These are phyloP conservation scores for Atta cephalotes DNA, from an alignment of 1,140 invertebrate genomes.

Conservation along the genomic window DNA sequence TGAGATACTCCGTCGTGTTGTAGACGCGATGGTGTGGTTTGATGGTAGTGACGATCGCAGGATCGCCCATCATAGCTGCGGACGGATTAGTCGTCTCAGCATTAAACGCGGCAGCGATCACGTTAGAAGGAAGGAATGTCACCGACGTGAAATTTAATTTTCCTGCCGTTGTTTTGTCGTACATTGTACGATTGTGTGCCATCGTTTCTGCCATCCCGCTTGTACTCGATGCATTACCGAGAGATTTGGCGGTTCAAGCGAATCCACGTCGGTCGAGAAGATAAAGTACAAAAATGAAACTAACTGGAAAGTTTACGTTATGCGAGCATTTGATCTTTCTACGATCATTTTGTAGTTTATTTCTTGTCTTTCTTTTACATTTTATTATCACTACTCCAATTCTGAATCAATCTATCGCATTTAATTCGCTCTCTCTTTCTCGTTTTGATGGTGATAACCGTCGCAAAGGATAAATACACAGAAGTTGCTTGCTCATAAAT, in stretches of 20 bases:
- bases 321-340: background rate
- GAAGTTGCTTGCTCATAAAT: background rate
- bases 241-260: background rate
- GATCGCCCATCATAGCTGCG: conserved; percentile 77
- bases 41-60: conserved; percentile 78
- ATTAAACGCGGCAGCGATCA: conserved; percentile 80
- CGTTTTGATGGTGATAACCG: background rate
- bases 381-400: background rate
- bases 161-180: conserved; percentile 42
- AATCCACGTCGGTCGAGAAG: background rate
- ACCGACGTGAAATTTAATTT: conserved; percentile 74
- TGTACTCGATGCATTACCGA: conserved; percentile 39
- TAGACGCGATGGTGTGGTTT: conserved; percentile 81
- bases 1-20: conserved; percentile 81
- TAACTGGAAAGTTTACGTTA: background rate
- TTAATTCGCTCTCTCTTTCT: background rate
- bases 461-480: background rate
- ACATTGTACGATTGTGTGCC: background rate
- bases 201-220: conserved; percentile 42
- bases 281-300: background rate
- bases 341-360: background rate
- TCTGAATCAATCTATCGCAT: background rate
- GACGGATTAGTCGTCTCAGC: conserved; percentile 82
- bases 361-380: background rate
- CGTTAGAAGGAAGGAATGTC: conserved; percentile 76